Base-by-base conservation (phyloP, 2,113 vertebrate species). In the Caracal caracal region DNA sequence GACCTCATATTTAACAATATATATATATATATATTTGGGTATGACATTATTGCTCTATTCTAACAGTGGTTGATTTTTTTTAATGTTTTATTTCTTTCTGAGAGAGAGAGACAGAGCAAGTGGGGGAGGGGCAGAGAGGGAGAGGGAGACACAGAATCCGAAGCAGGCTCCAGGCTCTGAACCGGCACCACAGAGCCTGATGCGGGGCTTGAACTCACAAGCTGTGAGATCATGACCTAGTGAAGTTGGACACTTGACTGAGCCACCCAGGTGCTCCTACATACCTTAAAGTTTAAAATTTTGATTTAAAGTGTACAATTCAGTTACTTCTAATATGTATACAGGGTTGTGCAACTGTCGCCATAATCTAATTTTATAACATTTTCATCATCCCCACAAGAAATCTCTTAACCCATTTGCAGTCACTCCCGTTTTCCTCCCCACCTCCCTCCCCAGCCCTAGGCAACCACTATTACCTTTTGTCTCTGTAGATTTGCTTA, bases 381-480 rank as follows among this genome's bases (percentile, higher is more conserved):
- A 89, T 94, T 94, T 80, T 88, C 47, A n/a, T 94, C 20, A 94
- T 88, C n/a, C 43, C 12, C 7, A 28, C 35, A 75, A 66, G 47
- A 90, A 76, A 47, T 65, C 37, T 76, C 47, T 89, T 63, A n/a
- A 94, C 35, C 59, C 10, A 33, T 94, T 94, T 65, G 78, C 13
- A 19, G 43, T 75, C 43, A 15, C 12, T 88, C 11, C 6, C 40
- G 15, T 0, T 33, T 56, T 68, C n/a, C 33, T 81, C 8, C 19
- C 17, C 47, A 68, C 4, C 11, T 22, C 15, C 51, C 30, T 16
- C 19, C 10, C 30, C 47, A 83, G 47, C 56, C 28, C 37, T 83
- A 53, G n/a, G 26, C 40, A 51, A 43, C 37, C 47, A 53, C n/a
- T 89, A 56, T 51, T 83, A 35, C 56, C 43, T 53, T 94, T 15